Evolutionary conservation across 2,888 invertebrate species (phyloP).

Genomic region (Camptogramma bilineatum): DNA sequence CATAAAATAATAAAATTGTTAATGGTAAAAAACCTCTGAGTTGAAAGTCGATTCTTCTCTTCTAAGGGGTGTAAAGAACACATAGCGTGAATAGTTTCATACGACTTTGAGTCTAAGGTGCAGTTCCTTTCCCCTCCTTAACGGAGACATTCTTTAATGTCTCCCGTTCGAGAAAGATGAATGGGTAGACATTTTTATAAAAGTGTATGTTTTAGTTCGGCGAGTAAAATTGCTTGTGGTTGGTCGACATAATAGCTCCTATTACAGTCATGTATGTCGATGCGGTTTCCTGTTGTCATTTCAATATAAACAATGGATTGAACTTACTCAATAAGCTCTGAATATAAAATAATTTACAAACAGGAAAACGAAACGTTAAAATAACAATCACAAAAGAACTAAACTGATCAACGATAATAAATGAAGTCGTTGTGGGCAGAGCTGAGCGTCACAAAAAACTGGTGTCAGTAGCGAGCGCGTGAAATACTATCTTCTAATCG

Average conservation of each 20-base stretch:
- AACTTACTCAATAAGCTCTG: conserved; percentile 7
- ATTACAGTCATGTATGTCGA: conserved; percentile 67
- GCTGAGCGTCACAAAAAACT: conserved; percentile 80
- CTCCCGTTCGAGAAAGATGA: conserved; percentile 81
- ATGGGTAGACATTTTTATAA: conserved; percentile 82
- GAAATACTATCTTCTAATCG: conserved; percentile 84
- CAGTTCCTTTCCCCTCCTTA: conserved; percentile 77
- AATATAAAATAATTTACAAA: conserved; percentile 47
- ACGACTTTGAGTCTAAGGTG: conserved; percentile 70
- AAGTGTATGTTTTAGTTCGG: conserved; percentile 81
- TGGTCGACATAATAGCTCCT: conserved; percentile 74
- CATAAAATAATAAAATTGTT: conserved; percentile 58
- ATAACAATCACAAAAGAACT: conserved; percentile 57
- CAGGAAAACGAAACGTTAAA: conserved; percentile 49
- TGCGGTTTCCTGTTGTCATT: conserved; percentile 75
- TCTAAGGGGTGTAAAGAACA: conserved; percentile 43
- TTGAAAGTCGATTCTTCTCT: conserved; percentile 51
- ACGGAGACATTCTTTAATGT: conserved; percentile 83
- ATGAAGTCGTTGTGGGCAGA: conserved; percentile 78
- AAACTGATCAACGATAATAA: conserved; percentile 76
- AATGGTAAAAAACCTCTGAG: conserved; percentile 48
- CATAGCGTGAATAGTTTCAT: conserved; percentile 57
- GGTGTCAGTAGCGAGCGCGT: conserved; percentile 81
- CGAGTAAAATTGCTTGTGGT: conserved; percentile 77
- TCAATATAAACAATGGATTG: conserved; percentile 55